These are phyloP conservation scores for Formica exsecta DNA, from an alignment of 1,140 invertebrate genomes.

Conservation along the genomic window DNA sequence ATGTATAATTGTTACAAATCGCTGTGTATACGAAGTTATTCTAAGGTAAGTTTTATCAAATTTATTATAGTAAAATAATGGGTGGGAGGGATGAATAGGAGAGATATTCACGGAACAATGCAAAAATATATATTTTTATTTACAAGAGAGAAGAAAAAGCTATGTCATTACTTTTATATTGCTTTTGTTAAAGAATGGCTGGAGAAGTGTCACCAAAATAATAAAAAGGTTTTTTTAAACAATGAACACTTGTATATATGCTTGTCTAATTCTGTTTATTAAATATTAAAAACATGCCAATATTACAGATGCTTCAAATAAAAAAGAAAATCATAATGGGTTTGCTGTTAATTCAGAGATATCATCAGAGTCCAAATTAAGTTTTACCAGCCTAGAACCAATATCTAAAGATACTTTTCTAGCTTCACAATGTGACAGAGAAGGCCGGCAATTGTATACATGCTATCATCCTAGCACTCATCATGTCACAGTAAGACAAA, in stretches of 20 bases:
- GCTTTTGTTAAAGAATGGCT: too few species aligned
- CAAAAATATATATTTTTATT: background rate
- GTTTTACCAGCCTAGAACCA: conserved; percentile 77
- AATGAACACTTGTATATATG: background rate
- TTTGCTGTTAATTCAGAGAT: conserved; percentile 65
- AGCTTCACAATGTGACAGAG: conserved; percentile 85
- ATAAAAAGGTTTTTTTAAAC: background rate
- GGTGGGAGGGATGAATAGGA: background rate
- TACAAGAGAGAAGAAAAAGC: too few species aligned
- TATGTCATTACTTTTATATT: too few species aligned
- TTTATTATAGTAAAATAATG: background rate
- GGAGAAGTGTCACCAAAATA: too few species aligned
- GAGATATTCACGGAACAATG: background rate
- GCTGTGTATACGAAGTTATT: conserved; percentile 90
- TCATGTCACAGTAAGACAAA: conserved; percentile 85
- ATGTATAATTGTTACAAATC: conserved; percentile 91
- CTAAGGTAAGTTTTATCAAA: conserved; percentile 86
- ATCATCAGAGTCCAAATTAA: conserved; percentile 59
- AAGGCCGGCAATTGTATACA: conserved; percentile 86
- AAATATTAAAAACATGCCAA: conserved; percentile 8
- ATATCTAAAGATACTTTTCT: conserved; percentile 84
- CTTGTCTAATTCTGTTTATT: background rate
- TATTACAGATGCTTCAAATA: conserved; percentile 79
- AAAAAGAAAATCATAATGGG: conserved; percentile 71
- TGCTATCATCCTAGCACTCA: conserved; percentile 86